These are phyloP conservation scores for Tenthredo mesomela DNA, from an alignment of 2,888 invertebrate genomes.

Conservation along the genomic window DNA sequence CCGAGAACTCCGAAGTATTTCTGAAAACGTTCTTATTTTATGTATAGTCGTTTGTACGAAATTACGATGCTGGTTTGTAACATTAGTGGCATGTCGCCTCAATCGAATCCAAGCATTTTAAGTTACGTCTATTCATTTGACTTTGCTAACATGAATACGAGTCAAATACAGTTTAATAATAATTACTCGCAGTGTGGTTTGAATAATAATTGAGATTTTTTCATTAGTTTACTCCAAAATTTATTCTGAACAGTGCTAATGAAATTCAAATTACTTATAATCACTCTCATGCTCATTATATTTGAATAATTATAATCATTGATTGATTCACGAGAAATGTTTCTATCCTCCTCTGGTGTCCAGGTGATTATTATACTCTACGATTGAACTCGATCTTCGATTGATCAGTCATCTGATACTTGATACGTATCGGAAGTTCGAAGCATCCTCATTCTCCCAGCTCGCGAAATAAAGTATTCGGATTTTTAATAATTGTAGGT, in stretches of 20 bases:
- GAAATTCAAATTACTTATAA: neutral
- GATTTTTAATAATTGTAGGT: neutral
- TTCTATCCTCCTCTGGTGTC: neutral
- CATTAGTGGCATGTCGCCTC: neutral
- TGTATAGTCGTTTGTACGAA: neutral
- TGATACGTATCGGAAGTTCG: neutral
- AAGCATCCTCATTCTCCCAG: neutral
- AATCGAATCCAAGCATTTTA: neutral
- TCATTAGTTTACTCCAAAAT: neutral
- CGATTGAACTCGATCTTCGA: neutral
- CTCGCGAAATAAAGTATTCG: neutral
- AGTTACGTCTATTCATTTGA: neutral
- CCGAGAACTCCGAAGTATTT: slow-evolving; percentile 18
- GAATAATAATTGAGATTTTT: slow-evolving; percentile 13
- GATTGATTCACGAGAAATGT: neutral
- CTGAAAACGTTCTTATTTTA: neutral
- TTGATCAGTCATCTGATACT: neutral
- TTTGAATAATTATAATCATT: neutral
- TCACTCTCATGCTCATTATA: neutral
- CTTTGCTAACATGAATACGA: slow-evolving; percentile 13
- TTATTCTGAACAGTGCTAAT: neutral
- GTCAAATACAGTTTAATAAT: neutral
- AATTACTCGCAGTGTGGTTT: neutral
- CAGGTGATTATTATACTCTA: neutral
- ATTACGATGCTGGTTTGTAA: neutral